Evolutionary conservation across 2,113 vertebrate species (phyloP), one percentile per base, ranked within the genome.

Genomic region (Anser brachyrhynchus): DNA sequence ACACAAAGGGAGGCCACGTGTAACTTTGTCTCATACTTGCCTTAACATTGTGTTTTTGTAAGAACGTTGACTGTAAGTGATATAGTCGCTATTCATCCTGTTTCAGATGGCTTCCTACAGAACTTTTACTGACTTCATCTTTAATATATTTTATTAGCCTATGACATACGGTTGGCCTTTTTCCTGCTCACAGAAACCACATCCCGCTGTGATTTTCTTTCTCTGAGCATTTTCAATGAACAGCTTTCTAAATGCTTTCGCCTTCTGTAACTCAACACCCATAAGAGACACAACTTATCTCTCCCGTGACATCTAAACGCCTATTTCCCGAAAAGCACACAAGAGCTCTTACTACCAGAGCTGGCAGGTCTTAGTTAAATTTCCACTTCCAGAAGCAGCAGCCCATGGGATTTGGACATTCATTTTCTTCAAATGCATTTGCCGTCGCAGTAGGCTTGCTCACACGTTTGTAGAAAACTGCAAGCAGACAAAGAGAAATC

Each of bases 81-180:
- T n/a, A 49, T 11, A 35, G 46, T 80, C 85, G 8, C 75, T 76
- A 17, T 93, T 90, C 8, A 0, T 58, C 49, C 58, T 5, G 31
- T 66, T 93, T 83, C 75, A 93, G 59, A 91, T 78, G 67, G 94
- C 76, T 96, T 96, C 92, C 75, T 93, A 67, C 31, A 93, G 13
- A 71, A 90, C 67, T 92, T 83, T 70, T 71, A 80, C 65, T 95
- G 78, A 93, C 84, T 93, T 96, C 78, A 87, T 91, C 51, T 52
- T 85, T 80, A 85, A 80, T 93, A 74, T 59, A 76, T 88, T 96
- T 95, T 87, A 91, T 94, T 96, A 72, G 81, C 46, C 87, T 88
- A 55, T 91, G 78, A 95, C 82, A 91, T 71, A 96, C 83, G 59
- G 61, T 19, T 96, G 87, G 91, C 78, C 71, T 82, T 93, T 62